A percentile compares a stretch with the other conserved stretches of the same genome.
Evolutionary conservation across 2,113 vertebrate species (phyloP).

Genomic region (Spheniscus mendiculus): DNA sequence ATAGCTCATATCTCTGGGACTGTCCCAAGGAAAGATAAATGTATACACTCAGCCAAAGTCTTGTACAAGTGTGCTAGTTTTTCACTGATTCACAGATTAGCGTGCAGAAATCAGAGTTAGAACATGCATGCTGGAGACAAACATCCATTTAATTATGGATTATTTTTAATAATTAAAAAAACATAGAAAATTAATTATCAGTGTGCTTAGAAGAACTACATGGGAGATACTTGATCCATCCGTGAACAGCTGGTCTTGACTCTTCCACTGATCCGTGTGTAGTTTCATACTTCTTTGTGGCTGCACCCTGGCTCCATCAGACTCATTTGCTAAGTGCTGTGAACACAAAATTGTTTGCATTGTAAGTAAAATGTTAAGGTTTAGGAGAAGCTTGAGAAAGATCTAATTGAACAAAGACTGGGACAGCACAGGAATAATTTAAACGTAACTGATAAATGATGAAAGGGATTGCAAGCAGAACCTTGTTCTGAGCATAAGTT

Average conservation of each 20-base stretch:
- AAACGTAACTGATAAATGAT: neutral
- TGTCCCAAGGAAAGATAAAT: neutral
- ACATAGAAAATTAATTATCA: neutral
- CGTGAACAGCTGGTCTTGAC: neutral
- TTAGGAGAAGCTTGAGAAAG: neutral
- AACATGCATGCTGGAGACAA: neutral
- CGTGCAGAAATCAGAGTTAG: neutral
- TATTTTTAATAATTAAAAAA: neutral
- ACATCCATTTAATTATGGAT: neutral
- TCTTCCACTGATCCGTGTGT: neutral
- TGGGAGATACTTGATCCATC: neutral
- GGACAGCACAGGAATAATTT: neutral
- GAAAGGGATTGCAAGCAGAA: neutral
- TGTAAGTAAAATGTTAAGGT: neutral
- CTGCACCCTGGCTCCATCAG: neutral
- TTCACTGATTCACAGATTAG: neutral
- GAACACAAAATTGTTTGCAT: neutral
- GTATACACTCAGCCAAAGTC: neutral
- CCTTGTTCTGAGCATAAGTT: neutral
- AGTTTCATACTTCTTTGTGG: neutral
- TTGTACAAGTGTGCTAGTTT: neutral
- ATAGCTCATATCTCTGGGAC: neutral
- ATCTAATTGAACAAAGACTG: neutral
- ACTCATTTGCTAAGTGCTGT: neutral
- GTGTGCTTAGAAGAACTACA: neutral